Evolutionary conservation across 1,140 invertebrate genomes (phyloP).

Genomic region (Camponotus floridanus): DNA sequence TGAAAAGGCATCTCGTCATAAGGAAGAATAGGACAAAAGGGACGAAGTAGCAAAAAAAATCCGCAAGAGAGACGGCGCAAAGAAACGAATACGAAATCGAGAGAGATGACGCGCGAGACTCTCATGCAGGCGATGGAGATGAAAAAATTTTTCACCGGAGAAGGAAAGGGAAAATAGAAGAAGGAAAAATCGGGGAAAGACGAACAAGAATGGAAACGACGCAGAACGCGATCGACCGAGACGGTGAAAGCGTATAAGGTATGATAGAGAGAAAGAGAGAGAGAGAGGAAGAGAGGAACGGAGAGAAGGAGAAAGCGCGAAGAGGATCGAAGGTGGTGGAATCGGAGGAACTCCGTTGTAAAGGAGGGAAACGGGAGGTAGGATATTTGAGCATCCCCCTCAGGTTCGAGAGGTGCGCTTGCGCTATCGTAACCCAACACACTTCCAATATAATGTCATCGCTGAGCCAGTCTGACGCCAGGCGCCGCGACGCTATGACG

Average conservation of each 20-base stretch:
- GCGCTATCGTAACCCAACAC: slow-evolving; percentile 65
- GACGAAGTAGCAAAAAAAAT: slow-evolving; percentile 36
- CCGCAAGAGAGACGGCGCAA: slow-evolving; percentile 10
- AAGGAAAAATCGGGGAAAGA: slow-evolving; percentile 29
- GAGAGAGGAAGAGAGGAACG: not conserved
- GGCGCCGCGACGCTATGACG: slow-evolving; percentile 84
- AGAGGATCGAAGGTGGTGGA: slow-evolving; percentile 44
- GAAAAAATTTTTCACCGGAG: not conserved
- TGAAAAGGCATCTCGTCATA: slow-evolving; percentile 13
- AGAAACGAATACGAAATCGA: not conserved
- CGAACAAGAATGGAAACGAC: slow-evolving; percentile 36
- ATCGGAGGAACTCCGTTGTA: slow-evolving; percentile 36
- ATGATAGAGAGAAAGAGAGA: not conserved
- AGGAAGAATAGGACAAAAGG: not conserved
- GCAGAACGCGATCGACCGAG: slow-evolving; percentile 40
- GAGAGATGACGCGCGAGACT: not conserved
- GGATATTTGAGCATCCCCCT: slow-evolving; percentile 58
- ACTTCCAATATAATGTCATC: slow-evolving; percentile 67
- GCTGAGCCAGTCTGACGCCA: slow-evolving; percentile 83
- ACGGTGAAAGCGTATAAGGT: slow-evolving; percentile 3
- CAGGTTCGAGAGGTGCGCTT: slow-evolving; percentile 73
- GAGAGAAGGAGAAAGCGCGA: slow-evolving; percentile 7
- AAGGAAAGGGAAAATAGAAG: not conserved
- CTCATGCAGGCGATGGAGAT: slow-evolving; percentile 8
- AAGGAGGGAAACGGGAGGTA: slow-evolving; percentile 38